A percentile compares a stretch with the other conserved stretches of the same genome.
Evolutionary conservation across 2,888 invertebrate genomes (phyloP).

Genomic region (Nemapogon koenigi): DNA sequence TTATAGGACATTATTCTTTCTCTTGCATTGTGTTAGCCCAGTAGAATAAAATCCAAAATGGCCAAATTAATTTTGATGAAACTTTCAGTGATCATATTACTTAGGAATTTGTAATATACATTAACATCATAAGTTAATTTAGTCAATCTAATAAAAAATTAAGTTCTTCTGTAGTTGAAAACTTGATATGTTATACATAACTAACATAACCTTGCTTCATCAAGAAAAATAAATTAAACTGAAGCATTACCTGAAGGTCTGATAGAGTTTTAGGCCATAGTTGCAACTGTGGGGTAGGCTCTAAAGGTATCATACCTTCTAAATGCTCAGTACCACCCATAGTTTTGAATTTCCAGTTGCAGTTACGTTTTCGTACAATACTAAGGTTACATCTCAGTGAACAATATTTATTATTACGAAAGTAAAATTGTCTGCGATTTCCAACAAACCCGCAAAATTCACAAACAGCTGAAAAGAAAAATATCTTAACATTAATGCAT

Average conservation of each 20-base stretch:
- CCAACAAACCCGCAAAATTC: slow-evolving; percentile 52
- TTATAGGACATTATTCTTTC: too few relatives aligned
- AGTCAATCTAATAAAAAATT: too few relatives aligned
- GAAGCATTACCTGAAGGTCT: slow-evolving; percentile 43
- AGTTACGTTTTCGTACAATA: slow-evolving; percentile 30
- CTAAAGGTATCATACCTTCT: slow-evolving; percentile 53
- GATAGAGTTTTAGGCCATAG: slow-evolving; percentile 48
- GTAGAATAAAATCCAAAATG: too few relatives aligned
- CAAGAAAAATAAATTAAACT: too few relatives aligned
- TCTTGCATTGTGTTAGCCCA: too few relatives aligned
- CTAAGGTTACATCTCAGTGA: slow-evolving; percentile 44
- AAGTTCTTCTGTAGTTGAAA: too few relatives aligned
- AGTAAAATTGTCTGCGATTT: slow-evolving; percentile 43
- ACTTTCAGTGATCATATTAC: too few relatives aligned
- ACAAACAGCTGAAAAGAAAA: slow-evolving; percentile 38
- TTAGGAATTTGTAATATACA: too few relatives aligned
- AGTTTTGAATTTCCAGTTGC: slow-evolving; percentile 47
- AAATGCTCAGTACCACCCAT: slow-evolving; percentile 57
- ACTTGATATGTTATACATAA: too few relatives aligned
- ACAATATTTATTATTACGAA: slow-evolving; percentile 46
- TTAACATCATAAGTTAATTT: too few relatives aligned
- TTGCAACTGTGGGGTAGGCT: slow-evolving; percentile 54
- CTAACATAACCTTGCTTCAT: too few relatives aligned
- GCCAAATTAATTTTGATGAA: too few relatives aligned
- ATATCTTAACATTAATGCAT: not conserved